A percentile compares a stretch with the other conserved stretches of the same genome.
phyloP scores from a whole-genome alignment of 2,888 invertebrate species.

The Teinopalpus imperialis region DNA sequence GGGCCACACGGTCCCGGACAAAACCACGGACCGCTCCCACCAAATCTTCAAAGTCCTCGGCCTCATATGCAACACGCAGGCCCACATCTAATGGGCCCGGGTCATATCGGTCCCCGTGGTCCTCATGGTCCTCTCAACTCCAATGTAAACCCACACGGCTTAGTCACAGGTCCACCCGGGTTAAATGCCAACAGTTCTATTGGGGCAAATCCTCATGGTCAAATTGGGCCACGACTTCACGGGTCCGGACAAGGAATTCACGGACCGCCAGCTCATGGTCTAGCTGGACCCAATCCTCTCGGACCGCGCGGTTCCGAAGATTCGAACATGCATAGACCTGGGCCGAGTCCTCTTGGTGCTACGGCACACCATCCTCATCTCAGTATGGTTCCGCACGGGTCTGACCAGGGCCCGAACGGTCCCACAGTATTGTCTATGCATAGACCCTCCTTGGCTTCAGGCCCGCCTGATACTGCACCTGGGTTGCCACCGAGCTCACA shows the following conservation, averaged over 20 bases:
- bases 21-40: constrained; percentile 12
- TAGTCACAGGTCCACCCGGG: constrained; percentile 10
- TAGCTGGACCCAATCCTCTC: constrained; percentile 15
- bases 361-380: neutral
- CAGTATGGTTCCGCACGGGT: constrained; percentile 1
- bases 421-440: constrained; percentile 7
- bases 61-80: constrained; percentile 21
- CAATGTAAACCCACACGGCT: constrained; percentile 20
- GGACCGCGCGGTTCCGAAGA: constrained; percentile 16
- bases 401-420: constrained; percentile 13
- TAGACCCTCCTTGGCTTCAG: constrained; percentile 23
- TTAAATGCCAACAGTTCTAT: constrained; percentile 16
- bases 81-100: constrained; percentile 31
- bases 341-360: constrained; percentile 5
- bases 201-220: constrained; percentile 28
- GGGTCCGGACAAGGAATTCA: constrained; percentile 17
- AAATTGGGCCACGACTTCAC: constrained; percentile 27
- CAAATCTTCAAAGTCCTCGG: constrained; percentile 16
- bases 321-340: constrained; percentile 7
- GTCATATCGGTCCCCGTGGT: constrained; percentile 28
- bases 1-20: constrained; percentile 18
- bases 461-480: constrained; percentile 23
- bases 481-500: constrained; percentile 10
- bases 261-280: constrained; percentile 23
- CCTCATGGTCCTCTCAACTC: constrained; percentile 31